Percentiles rank a stretch among this genome's conserved stretches.
These are phyloP conservation scores for Mus caroli DNA, from an alignment of 2,797 vertebrate species.

Conservation along the genomic window DNA sequence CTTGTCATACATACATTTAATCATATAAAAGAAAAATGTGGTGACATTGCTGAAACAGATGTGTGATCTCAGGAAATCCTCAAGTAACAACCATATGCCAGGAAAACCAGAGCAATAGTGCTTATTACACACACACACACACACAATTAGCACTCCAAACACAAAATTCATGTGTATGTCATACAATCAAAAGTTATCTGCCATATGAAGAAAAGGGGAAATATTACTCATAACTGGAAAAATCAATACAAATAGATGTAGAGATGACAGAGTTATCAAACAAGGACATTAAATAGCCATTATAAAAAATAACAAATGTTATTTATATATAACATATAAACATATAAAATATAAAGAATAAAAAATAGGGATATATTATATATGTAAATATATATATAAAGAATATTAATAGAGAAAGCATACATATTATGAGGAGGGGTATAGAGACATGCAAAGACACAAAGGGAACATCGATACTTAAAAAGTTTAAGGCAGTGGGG, in stretches of 20 bases:
- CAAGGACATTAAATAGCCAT: neutral
- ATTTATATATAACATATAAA: neutral
- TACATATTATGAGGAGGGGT: neutral
- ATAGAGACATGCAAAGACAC: neutral
- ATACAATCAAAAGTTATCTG: neutral
- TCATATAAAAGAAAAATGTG: neutral
- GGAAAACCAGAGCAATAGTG: neutral
- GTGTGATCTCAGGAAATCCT: neutral
- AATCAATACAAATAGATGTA: neutral
- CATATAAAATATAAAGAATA: neutral
- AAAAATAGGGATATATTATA: neutral
- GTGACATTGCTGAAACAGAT: neutral
- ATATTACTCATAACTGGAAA: neutral
- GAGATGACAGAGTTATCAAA: neutral
- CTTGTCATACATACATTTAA: neutral
- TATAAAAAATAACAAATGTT: neutral
- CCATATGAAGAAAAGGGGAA: constrained; percentile 1
- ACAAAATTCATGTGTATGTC: neutral
- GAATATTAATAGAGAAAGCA: neutral
- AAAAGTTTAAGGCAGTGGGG: neutral
- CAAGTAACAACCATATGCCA: neutral
- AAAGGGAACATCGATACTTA: neutral
- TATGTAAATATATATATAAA: neutral
- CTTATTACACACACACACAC: neutral
- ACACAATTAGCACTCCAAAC: neutral